Conservation (phyloP, 2,113 vertebrate genomes). For the Myotis yumanensis region DNA sequence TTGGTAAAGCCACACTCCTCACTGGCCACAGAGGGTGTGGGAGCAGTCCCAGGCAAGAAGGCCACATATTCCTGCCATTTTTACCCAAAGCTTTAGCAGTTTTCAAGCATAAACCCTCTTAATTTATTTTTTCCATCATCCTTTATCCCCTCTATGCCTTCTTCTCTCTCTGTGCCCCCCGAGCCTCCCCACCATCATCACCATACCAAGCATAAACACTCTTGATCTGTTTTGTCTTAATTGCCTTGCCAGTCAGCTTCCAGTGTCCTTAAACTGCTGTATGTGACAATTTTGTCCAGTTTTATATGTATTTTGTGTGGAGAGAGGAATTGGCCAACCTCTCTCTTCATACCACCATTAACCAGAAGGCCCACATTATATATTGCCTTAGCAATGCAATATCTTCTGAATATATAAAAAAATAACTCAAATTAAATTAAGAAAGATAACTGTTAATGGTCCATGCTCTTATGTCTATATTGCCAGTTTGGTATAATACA, state of each 20-base stretch:
- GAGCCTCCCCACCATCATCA: neutral
- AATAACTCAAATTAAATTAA: conserved; percentile 37
- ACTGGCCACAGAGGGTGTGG: neutral
- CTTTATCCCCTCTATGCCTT: neutral
- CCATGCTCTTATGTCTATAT: neutral
- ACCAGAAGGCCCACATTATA: neutral
- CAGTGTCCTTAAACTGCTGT: neutral
- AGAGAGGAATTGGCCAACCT: neutral
- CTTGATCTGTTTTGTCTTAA: neutral
- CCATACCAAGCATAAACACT: neutral
- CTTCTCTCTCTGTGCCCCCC: neutral
- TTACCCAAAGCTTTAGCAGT: neutral
- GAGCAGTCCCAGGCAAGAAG: neutral
- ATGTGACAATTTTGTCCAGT: neutral
- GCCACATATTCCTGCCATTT: neutral
- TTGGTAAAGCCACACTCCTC: neutral
- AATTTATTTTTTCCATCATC: neutral
- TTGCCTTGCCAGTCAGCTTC: neutral
- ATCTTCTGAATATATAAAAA: neutral
- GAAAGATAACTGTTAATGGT: neutral
- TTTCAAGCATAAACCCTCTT: neutral
- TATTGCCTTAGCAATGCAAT: neutral
- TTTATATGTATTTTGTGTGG: neutral
- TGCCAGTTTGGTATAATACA: neutral
- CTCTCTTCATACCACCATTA: neutral